phyloP scores from a whole-genome alignment of 2,888 invertebrate genomes.

The Cephus spinipes region DNA sequence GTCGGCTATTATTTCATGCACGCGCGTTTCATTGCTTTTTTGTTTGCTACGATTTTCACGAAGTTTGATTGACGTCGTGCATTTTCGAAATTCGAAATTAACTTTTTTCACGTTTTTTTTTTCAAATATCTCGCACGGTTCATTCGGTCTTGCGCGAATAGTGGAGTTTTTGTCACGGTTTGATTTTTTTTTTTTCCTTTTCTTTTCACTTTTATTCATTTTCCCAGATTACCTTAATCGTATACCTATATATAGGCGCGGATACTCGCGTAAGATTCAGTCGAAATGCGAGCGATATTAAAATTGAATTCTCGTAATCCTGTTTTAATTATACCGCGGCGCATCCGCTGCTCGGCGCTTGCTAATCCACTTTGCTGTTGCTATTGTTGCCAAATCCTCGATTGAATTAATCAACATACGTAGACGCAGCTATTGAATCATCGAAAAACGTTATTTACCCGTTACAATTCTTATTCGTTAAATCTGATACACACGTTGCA shows the following conservation, averaged over 20 bases:
- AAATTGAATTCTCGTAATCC: not conserved
- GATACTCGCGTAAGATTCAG: not conserved
- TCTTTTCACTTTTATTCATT: not conserved
- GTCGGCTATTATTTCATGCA: too few relatives aligned
- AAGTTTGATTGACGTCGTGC: too few relatives aligned
- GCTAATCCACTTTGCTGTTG: not conserved
- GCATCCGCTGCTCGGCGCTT: not conserved
- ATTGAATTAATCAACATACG: not conserved
- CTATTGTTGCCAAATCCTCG: too few relatives aligned
- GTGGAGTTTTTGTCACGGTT: not conserved
- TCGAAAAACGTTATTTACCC: not conserved
- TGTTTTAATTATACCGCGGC: not conserved
- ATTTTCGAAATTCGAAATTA: too few relatives aligned
- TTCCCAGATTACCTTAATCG: not conserved
- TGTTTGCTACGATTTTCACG: too few relatives aligned
- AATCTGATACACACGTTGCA: not conserved
- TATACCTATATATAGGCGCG: too few relatives aligned
- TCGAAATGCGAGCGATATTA: not conserved
- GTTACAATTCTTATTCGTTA: not conserved
- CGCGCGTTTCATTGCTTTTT: too few relatives aligned
- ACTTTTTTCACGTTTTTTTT: too few relatives aligned
- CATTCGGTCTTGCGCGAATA: not conserved
- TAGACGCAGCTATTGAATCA: not conserved
- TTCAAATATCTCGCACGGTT: not conserved
- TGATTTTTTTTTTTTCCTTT: not conserved